Evolutionary conservation across 2,888 invertebrate genomes (phyloP).

Genomic region (Blera fallax): DNA sequence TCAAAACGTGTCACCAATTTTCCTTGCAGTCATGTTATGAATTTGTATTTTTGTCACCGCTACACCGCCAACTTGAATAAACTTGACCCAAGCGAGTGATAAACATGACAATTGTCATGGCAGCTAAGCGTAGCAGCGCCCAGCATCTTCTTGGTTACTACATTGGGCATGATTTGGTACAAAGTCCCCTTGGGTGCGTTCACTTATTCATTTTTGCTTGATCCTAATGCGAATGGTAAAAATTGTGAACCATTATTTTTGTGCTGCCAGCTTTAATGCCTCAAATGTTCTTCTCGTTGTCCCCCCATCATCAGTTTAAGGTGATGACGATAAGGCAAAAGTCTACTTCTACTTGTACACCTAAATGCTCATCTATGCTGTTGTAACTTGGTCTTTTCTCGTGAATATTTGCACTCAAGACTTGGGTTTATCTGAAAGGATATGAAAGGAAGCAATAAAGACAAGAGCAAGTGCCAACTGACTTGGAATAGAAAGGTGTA

Average conservation of each 20-base stretch:
- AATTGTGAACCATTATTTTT: constrained; percentile 11
- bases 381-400: neutral
- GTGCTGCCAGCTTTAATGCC: constrained; percentile 11
- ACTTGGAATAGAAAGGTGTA: neutral
- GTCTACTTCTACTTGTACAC: neutral
- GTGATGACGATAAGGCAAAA: neutral
- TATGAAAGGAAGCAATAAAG: neutral
- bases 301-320: neutral
- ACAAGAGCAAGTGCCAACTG: neutral
- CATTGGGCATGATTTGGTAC: neutral
- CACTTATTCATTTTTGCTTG: constrained; percentile 26
- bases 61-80: neutral
- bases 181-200: neutral
- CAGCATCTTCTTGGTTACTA: neutral
- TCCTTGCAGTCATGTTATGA: neutral
- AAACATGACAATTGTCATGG: neutral
- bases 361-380: neutral
- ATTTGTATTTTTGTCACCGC: constrained; percentile 14
- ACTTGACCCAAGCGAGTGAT: constrained; percentile 22
- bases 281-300: neutral
- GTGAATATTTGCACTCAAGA: neutral
- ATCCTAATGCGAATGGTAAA: constrained; percentile 25
- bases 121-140: neutral
- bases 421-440: constrained; percentile 5
- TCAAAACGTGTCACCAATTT: constrained; percentile 3